Conservation (phyloP, 2,888 invertebrate genomes). For the Gymnoscelis rufifasciata region DNA sequence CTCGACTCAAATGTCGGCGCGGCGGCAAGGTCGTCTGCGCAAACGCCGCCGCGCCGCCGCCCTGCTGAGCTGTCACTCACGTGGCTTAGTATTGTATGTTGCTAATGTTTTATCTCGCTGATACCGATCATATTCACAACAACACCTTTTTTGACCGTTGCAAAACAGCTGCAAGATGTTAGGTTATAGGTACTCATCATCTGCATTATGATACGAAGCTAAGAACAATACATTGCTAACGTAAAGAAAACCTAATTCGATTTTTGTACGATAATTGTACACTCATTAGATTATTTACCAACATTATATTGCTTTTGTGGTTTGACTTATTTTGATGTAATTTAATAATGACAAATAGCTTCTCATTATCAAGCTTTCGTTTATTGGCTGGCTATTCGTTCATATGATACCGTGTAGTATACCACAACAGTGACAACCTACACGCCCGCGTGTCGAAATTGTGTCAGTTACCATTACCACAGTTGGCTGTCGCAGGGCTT, state of each 20-base stretch:
- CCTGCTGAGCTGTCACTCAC: slow-evolving; percentile 41
- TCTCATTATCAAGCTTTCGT: neutral
- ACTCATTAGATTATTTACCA: too few relatives aligned
- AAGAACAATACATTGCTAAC: too few relatives aligned
- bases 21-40: slow-evolving; percentile 30
- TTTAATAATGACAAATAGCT: too few relatives aligned
- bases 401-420: slow-evolving; percentile 15
- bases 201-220: too few relatives aligned
- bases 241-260: too few relatives aligned
- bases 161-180: neutral
- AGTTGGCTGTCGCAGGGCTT: slow-evolving; percentile 34
- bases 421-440: slow-evolving; percentile 21
- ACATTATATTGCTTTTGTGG: too few relatives aligned
- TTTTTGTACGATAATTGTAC: too few relatives aligned
- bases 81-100: slow-evolving; percentile 24
- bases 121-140: neutral
- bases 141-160: neutral
- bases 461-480: slow-evolving; percentile 40
- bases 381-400: slow-evolving; percentile 9
- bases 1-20: slow-evolving; percentile 14
- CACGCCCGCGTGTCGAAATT: slow-evolving; percentile 38
- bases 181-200: too few relatives aligned
- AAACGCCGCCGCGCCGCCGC: slow-evolving; percentile 40
- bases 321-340: neutral
- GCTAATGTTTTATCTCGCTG: neutral